A percentile compares a stretch with the other conserved stretches of the same genome.
phyloP scores from a whole-genome alignment of 2,797 vertebrate genomes.

The Salarias fasciatus region DNA sequence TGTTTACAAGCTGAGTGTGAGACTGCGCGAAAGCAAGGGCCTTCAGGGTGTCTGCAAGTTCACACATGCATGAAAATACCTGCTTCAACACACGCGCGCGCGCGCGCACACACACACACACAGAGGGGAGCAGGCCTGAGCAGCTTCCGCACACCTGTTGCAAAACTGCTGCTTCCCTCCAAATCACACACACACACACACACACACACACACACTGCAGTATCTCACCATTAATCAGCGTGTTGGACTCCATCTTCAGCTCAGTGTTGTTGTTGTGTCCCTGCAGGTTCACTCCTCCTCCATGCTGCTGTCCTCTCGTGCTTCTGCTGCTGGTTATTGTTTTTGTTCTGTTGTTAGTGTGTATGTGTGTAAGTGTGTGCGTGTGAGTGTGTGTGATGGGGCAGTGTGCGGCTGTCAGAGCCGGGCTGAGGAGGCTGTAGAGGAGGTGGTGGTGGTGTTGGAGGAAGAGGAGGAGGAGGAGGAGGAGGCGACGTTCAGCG shows the following conservation, averaged over 20 bases:
- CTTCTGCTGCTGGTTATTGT: not conserved
- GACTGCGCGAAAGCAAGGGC: too few species aligned
- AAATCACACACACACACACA: not conserved
- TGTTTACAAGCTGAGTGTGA: too few species aligned
- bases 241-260: conserved; percentile 1
- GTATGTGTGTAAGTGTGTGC: not conserved
- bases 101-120: not conserved
- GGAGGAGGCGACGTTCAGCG: conserved; percentile 43
- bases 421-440: conserved; percentile 28
- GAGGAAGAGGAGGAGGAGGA: conserved; percentile 31
- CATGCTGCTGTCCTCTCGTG: conserved; percentile 31
- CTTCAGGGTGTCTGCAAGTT: too few species aligned
- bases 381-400: not conserved
- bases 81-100: not conserved
- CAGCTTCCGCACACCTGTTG: conserved; percentile 60
- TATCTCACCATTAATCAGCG: not conserved
- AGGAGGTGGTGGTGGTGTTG: too few species aligned
- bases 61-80: not conserved
- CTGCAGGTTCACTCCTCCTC: conserved; percentile 13
- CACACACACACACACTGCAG: not conserved
- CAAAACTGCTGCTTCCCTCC: conserved; percentile 9
- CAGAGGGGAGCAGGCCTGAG: conserved; percentile 29
- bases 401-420: conserved; percentile 56
- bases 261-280: not conserved
- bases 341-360: not conserved